Evolutionary conservation across 92 coral and sea anemone genomes (phyloP), one percentile per base, ranked within the genome.

Genomic region (Hydrozoanthus gracilis): DNA sequence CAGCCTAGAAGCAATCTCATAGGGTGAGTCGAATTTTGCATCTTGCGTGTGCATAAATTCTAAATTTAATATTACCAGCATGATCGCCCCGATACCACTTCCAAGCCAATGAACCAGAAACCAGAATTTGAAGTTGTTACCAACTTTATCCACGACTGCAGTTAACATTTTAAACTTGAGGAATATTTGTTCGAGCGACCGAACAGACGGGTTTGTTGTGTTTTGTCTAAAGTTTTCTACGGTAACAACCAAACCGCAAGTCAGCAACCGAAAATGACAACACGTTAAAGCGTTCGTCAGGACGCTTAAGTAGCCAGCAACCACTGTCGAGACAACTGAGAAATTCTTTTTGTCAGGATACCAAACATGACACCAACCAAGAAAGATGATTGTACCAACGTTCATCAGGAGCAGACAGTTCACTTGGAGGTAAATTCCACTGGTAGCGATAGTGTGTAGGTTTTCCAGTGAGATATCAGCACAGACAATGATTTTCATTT

Each of bases 51-150:
- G 73, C 13, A 45, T 27, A 9, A 39, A 17, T 12, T 68, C 73
- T 17, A 9, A 68, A 68, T 39, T n/a, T 39, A 68, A 17, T 45
- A 68, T 68, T 68, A 68, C 73, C 17, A 68, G 35, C 9, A 68
- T 68, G 9, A 68, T 68, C 10, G 73, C 18, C 17, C 73, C 73
- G 10, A 68, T 10, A n/a, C 73, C 73, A 14, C 13, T 68, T 68
- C 73, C 73, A 18, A 68, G 73, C 73, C 73, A 68, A 8, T 68
- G 73, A 4, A 68, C 73, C 7, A 68, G 49, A 18, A 68, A 68
- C 73, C 73, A 68, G 35, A 17, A 68, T 68, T 68, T 68, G 35
- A 20, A 68, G 10, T 27, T 68, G 4, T 12, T 68, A 17, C 39
- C 73, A n/a, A 68, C 73, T 7, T 39, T 68, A 13, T 68, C 9